Percentiles rank a stretch among this genome's conserved stretches.
Conservation (phyloP, 2,888 invertebrate species). For the Polyploca ridens region DNA sequence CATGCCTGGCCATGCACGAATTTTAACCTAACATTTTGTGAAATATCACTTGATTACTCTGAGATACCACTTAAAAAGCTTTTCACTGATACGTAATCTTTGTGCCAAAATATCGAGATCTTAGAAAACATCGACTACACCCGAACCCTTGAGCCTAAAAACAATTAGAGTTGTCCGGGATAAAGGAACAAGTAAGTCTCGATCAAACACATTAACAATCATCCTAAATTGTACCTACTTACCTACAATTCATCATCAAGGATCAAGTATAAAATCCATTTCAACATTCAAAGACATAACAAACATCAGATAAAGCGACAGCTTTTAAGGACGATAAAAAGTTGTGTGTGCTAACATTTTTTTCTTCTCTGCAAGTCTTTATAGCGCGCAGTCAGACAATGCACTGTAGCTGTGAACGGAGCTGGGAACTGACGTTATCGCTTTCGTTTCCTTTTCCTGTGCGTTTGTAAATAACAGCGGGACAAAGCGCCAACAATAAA, state of each 20-base stretch:
- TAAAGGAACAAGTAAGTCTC: no score
- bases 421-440: conserved; percentile 46
- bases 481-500: conserved; percentile 6
- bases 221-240: no score
- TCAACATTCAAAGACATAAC: background rate
- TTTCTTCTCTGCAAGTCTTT: conserved; percentile 35
- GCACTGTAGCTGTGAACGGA: conserved; percentile 36
- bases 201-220: no score
- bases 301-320: background rate
- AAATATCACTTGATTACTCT: no score
- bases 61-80: no score
- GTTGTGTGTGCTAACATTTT: conserved; percentile 14
- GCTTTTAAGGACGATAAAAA: background rate
- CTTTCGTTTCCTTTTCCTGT: conserved; percentile 46
- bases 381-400: conserved; percentile 43
- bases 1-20: no score
- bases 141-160: no score
- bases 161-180: no score
- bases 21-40: no score
- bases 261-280: background rate
- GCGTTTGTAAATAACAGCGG: conserved; percentile 31
- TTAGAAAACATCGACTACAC: no score
- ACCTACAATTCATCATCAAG: background rate
- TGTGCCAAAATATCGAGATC: no score
- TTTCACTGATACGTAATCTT: no score